These are phyloP conservation scores for Mesorhabditis sp. DNA, from an alignment of 2,888 invertebrate species.

Conservation along the genomic window DNA sequence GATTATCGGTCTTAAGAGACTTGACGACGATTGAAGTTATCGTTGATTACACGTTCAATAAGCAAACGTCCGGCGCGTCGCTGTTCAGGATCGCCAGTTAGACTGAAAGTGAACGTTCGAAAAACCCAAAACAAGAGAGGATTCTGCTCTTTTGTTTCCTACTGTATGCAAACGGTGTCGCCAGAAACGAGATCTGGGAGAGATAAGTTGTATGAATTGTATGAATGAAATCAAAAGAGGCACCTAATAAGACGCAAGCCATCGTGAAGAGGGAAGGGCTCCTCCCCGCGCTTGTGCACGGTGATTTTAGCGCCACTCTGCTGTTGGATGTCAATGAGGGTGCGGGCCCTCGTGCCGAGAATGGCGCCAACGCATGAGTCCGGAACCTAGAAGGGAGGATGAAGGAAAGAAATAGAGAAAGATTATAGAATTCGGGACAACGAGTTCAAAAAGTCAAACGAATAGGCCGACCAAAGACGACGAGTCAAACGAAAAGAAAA, in stretches of 20 bases:
- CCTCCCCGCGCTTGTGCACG: constrained; percentile 63
- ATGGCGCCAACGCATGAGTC: constrained; percentile 93
- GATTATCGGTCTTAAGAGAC: background rate
- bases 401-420: background rate
- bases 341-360: constrained; percentile 90
- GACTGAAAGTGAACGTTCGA: constrained; percentile 34
- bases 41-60: constrained; percentile 47
- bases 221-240: background rate
- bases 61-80: constrained; percentile 33
- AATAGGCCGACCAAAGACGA: too few species aligned
- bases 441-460: background rate
- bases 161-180: background rate
- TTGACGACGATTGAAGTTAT: constrained; percentile 32
- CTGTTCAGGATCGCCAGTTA: constrained; percentile 45
- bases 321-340: constrained; percentile 86
- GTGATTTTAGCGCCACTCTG: constrained; percentile 94
- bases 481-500: too few species aligned
- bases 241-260: background rate
- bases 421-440: background rate
- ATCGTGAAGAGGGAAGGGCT: background rate
- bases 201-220: background rate
- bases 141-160: background rate
- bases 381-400: constrained; percentile 73
- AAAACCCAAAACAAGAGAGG: background rate
- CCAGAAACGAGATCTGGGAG: background rate